Percentiles rank a stretch among this genome's conserved stretches.
Evolutionary conservation across 2,113 vertebrate genomes (phyloP).

Genomic region (Motacilla alba): DNA sequence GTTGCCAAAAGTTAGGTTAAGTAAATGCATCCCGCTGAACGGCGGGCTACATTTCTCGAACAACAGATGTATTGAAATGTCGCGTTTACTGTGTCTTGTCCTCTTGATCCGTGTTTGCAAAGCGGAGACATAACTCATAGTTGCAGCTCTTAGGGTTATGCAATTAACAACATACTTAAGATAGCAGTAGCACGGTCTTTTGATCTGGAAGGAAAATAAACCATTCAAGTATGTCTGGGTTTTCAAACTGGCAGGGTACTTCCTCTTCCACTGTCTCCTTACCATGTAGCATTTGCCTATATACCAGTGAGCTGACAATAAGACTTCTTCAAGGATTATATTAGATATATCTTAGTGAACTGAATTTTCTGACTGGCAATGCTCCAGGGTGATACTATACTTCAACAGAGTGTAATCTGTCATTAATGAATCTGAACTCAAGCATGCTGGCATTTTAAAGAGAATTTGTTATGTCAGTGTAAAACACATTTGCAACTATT

Average conservation of each 20-base stretch:
- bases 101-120: background rate
- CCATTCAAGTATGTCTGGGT: background rate
- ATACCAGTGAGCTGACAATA: background rate
- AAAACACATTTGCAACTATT: background rate
- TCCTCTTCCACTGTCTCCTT: slow-evolving; percentile 20
- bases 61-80: background rate
- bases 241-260: background rate
- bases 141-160: background rate
- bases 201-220: slow-evolving; percentile 26
- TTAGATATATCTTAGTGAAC: background rate
- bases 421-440: background rate
- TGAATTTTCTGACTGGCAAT: background rate
- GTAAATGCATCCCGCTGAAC: background rate
- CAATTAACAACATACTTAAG: background rate
- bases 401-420: background rate
- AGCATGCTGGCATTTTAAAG: background rate
- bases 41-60: background rate
- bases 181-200: background rate
- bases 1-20: background rate
- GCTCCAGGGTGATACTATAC: background rate
- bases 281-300: background rate
- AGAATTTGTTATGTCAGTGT: background rate
- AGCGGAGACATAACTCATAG: background rate
- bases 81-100: background rate
- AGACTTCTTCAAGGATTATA: background rate